Conservation (phyloP, 2,888 invertebrate species). For the Tetheella fluctuosa region DNA sequence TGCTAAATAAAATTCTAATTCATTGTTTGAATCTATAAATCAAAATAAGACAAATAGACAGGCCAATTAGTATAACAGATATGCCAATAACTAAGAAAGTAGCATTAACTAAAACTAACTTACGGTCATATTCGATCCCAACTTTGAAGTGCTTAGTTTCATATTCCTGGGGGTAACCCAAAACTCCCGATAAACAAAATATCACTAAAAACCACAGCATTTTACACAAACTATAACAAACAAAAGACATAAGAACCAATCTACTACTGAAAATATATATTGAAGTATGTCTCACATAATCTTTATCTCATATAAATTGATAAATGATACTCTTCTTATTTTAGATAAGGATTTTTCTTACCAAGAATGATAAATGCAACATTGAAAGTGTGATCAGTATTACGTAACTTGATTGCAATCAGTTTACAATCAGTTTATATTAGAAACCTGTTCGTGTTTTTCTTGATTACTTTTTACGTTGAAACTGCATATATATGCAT, state of each 20-base stretch:
- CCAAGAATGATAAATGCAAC: slow-evolving; percentile 40
- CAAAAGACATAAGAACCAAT: not conserved
- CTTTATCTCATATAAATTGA: not conserved
- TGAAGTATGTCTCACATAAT: not conserved
- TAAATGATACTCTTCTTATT: too few species aligned
- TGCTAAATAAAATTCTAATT: too few species aligned
- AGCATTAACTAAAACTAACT: slow-evolving; percentile 31
- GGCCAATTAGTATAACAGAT: too few species aligned
- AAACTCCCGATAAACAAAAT: slow-evolving; percentile 29
- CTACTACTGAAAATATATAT: not conserved
- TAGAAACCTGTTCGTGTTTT: too few species aligned
- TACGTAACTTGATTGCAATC: too few species aligned
- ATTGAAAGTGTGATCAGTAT: slow-evolving; percentile 36
- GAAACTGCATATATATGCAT: too few species aligned
- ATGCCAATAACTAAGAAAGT: too few species aligned
- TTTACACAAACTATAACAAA: slow-evolving; percentile 8
- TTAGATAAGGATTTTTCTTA: slow-evolving; percentile 14
- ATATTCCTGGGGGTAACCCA: slow-evolving; percentile 49
- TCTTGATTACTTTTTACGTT: too few species aligned
- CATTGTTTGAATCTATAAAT: too few species aligned
- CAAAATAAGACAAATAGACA: too few species aligned
- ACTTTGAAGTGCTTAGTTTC: slow-evolving; percentile 62
- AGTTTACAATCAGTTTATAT: too few species aligned
- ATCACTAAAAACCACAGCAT: slow-evolving; percentile 36
- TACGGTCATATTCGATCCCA: slow-evolving; percentile 76